These are phyloP conservation scores for Sebastes oblongus DNA, from an alignment of 2,797 vertebrate species.

Conservation along the genomic window DNA sequence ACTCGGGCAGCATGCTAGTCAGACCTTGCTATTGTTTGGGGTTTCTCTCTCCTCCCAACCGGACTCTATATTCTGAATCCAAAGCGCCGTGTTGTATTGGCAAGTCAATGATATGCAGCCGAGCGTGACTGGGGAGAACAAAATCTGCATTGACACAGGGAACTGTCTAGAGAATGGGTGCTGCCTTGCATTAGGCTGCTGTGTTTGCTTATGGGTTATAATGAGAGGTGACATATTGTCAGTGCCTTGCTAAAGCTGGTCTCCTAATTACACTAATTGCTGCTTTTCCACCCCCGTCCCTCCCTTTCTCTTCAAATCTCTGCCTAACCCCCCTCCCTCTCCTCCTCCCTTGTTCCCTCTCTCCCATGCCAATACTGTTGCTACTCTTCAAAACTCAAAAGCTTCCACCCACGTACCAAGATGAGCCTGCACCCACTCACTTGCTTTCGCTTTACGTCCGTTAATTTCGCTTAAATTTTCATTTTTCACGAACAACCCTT, in stretches of 20 bases:
- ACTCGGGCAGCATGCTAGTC: constrained; percentile 37
- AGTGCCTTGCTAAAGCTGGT: constrained; percentile 79
- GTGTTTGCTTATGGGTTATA: constrained; percentile 79
- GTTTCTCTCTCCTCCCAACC: constrained; percentile 32
- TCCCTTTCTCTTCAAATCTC: constrained; percentile 35
- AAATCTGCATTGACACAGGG: constrained; percentile 78
- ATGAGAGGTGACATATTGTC: constrained; percentile 86
- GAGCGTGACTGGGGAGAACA: constrained; percentile 65
- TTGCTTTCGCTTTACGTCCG: constrained; percentile 13
- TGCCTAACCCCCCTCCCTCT: neutral
- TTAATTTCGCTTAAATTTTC: constrained; percentile 25
- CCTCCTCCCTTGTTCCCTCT: constrained; percentile 27
- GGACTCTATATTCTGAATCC: constrained; percentile 64
- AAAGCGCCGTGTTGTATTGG: constrained; percentile 74
- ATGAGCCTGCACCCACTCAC: constrained; percentile 47
- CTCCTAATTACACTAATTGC: constrained; percentile 85
- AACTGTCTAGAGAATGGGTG: constrained; percentile 71
- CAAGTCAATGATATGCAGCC: constrained; percentile 72
- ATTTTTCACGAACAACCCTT: constrained; percentile 7
- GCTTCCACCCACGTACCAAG: constrained; percentile 58
- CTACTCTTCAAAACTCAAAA: constrained; percentile 62
- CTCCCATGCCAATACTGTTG: constrained; percentile 56
- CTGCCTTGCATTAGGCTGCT: constrained; percentile 73
- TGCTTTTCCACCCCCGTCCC: constrained; percentile 66
- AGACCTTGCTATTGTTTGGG: constrained; percentile 59